Base-by-base conservation (phyloP, 2,888 invertebrate genomes). In the Rambutsinella grinnellia region DNA sequence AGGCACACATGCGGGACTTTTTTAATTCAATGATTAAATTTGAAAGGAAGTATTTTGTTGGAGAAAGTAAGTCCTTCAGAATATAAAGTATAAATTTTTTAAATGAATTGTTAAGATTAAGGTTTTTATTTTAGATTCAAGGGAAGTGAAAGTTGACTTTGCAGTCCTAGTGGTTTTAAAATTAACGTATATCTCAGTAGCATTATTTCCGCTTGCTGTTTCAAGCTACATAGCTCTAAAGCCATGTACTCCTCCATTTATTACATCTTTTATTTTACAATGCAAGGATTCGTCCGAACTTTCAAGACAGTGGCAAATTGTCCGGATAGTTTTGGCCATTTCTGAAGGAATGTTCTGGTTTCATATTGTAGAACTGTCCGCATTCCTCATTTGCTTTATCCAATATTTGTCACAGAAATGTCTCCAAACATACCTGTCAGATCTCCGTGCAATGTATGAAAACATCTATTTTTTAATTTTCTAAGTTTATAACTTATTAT, bases 261-360 rank as follows among this genome's bases (percentile, higher is more conserved):
- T 60, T 0, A 60, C 68, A 21, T 27, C 68, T 3, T 60, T 47
- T 19, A 51, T 68, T 17, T 21, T 68, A 3, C 51, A 51, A 13
- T 68, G 68, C 17, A 15, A 47, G 2, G 17, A 60, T 23, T 3
- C 28, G 0, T 51, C 58, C 15, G 53, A 68, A 15, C 28, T 68
- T 3, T 17, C 21, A 2, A 6, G 36, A 2, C 19, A 3, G 0
- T 19, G 21, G 15, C 58, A 60, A 21, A 13, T 44, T 13, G 53
- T 44, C n/a, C 58, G 68, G 1, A n/a, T 60, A 17, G n/a, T 19
- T 3, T n/a, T 60, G 1, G 68, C 68, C 15, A 13, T 60, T 1
- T n/a, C 21, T 1, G 68, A 68, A 36, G 68, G 68, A 2, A 51
- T 51, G 28, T 68, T 60, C 19, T 60, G 58, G 68, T 68, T 68